phyloP scores from a whole-genome alignment of 2,888 invertebrate species.

The Zelleria hepariella region DNA sequence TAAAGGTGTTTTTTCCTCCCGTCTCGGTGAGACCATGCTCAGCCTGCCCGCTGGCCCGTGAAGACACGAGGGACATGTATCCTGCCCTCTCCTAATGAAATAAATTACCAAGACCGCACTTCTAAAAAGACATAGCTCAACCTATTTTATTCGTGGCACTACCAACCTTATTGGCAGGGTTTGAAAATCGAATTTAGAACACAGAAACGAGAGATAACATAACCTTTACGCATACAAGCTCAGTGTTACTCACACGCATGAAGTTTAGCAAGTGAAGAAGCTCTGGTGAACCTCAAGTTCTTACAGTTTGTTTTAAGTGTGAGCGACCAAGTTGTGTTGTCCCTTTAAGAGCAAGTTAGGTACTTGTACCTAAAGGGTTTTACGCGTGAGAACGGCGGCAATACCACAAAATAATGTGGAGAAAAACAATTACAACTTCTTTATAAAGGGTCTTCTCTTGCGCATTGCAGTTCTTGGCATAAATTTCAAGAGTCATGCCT shows the following conservation, averaged over 20 bases:
- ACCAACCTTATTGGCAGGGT: background rate
- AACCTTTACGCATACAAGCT: background rate
- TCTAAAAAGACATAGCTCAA: constrained; percentile 18
- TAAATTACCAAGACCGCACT: constrained; percentile 43
- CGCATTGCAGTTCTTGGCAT: too few relatives aligned
- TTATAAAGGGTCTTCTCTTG: constrained; percentile 1
- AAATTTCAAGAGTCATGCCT: too few relatives aligned
- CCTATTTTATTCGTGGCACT: background rate
- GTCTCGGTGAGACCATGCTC: constrained; percentile 45
- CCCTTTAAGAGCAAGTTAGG: background rate
- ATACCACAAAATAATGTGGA: background rate
- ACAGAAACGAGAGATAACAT: background rate
- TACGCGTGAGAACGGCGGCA: background rate
- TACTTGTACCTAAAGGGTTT: background rate
- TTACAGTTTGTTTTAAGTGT: background rate
- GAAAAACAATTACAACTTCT: background rate
- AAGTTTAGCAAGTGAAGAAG: background rate
- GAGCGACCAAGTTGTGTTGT: background rate
- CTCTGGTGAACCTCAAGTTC: background rate
- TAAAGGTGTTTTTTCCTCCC: constrained; percentile 49
- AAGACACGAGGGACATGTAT: constrained; percentile 68
- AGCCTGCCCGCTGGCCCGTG: constrained; percentile 51
- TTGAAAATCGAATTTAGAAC: background rate
- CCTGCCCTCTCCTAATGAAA: constrained; percentile 69
- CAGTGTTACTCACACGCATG: background rate